Evolutionary conservation across 1,140 invertebrate species (phyloP).

Genomic region (Apolygus lucorum): DNA sequence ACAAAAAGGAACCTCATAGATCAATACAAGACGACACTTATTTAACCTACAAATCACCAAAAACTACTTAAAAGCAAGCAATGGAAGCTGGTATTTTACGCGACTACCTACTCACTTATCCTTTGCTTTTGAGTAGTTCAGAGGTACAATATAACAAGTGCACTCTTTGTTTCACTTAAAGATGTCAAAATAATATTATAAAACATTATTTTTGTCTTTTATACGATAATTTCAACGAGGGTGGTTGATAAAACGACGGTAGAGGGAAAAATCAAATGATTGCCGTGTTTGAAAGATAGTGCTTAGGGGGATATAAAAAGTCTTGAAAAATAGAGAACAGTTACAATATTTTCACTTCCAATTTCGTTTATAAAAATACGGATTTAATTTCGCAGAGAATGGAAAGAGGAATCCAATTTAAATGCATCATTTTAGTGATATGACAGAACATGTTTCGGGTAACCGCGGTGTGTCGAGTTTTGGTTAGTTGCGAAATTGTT

Average conservation of each 20-base stretch:
- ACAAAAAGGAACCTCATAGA: background rate
- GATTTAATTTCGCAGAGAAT: background rate
- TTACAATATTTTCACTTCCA: background rate
- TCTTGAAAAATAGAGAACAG: background rate
- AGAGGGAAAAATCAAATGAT: background rate
- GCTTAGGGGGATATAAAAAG: too few species aligned
- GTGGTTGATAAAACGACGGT: background rate
- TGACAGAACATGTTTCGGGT: background rate
- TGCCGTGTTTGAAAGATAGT: background rate
- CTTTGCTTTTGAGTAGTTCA: background rate
- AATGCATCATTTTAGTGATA: background rate
- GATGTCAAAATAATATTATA: background rate
- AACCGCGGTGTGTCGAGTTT: background rate
- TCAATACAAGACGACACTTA: background rate
- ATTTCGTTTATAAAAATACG: background rate
- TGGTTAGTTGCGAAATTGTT: too few species aligned
- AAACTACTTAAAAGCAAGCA: background rate
- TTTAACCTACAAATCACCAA: background rate
- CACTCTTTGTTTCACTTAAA: background rate
- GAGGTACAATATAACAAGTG: too few species aligned
- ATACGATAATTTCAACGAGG: background rate
- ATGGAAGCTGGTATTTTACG: background rate
- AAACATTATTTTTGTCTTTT: background rate
- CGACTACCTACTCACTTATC: background rate
- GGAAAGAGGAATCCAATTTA: background rate